Base-by-base conservation (phyloP, 1,140 invertebrate species). In the Daktulosphaira vitifoliae region DNA sequence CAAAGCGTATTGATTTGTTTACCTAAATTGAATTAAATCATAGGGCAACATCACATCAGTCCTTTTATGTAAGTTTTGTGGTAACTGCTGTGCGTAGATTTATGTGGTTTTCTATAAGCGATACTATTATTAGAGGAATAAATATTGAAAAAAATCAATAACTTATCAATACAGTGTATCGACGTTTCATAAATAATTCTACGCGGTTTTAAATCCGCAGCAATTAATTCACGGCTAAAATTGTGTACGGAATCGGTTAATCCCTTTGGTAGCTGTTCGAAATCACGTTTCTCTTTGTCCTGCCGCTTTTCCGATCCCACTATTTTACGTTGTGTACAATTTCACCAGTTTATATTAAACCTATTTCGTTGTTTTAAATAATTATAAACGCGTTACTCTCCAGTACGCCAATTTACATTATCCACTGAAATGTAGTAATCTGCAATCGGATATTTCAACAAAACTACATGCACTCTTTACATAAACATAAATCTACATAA, bases 161-260 rank as follows among this genome's bases (percentile, higher is more conserved):
- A 33, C 29, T 33, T 11, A 11, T 33, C 29, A 33, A 11, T 33
- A 11, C 11, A 33, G 29, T n/a, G n/a, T 33, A 33, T 33, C 29
- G 20, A 3, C 20, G 15, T 15, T 15, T 8, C 22, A 44, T 59
- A 59, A 59, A 59, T 59, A 59, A 59, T 59, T 59, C 54, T 37
- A 8, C 54, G n/a, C 23, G 15, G 20, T 26, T 26, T 26, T 42
- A 59, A 44, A 37, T 38, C 54, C 54, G 39, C 20, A 44, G 54
- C 54, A 29, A 59, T 59, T 59, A 59, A 44, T 44, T 59, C 54
- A 37, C 23, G 39, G 22, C 54, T 44, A 59, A 59, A 59, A 44
- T 44, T 44, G 26, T 44, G 54, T 44, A 59, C 54, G 54, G 38
- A 44, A n/a, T 59, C 39, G 54, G 54, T 59, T 44, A 59, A 59